Evolutionary conservation across 2,113 vertebrate genomes (phyloP).

Genomic region (Hippotragus niger): DNA sequence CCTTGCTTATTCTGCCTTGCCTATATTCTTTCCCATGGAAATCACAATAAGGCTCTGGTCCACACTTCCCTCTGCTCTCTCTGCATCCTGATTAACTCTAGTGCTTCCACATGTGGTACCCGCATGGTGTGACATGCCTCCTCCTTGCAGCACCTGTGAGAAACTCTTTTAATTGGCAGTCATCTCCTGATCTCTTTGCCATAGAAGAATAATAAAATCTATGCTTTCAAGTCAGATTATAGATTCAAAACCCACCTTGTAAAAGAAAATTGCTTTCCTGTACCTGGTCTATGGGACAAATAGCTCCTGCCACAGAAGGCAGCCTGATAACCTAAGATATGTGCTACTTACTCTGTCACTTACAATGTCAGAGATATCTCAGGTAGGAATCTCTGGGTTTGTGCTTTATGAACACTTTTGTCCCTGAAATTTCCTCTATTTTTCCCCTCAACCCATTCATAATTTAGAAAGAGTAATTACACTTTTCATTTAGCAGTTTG

Average conservation of each 20-base stretch:
- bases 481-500: not conserved
- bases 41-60: not conserved
- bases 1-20: not conserved
- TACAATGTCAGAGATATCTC: not conserved
- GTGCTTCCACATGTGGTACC: not conserved
- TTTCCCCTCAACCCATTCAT: not conserved
- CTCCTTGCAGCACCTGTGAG: not conserved
- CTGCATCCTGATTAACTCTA: not conserved
- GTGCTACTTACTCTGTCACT: not conserved
- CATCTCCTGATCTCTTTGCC: not conserved
- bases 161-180: not conserved
- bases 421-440: not conserved
- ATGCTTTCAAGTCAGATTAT: not conserved
- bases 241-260: not conserved
- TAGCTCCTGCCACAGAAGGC: not conserved
- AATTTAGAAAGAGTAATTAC: not conserved
- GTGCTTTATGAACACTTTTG: not conserved
- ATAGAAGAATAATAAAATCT: not conserved
- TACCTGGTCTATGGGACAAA: not conserved
- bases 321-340: not conserved
- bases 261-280: not conserved
- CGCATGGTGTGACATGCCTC: fast-evolving
- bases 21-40: not conserved
- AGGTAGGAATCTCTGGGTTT: not conserved
- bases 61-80: not conserved